Evolutionary conservation across 2,797 vertebrate genomes (phyloP).

Genomic region (Sebastes matsubarae): DNA sequence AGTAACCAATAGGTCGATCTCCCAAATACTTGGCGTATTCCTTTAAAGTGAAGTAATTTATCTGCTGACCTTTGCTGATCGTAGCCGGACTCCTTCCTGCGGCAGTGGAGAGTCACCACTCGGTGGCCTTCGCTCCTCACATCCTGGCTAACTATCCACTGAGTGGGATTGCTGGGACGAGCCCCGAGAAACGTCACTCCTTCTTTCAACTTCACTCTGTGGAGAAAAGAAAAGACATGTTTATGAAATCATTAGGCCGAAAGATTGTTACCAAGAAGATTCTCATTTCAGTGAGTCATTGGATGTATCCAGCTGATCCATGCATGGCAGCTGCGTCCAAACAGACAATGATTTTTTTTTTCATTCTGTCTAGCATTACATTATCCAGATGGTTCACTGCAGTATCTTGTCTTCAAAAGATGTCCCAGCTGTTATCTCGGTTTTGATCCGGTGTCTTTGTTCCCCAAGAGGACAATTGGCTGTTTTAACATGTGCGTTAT

Average conservation of each 20-base stretch:
- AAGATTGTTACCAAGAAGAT: background rate
- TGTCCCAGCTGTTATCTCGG: conserved; percentile 50
- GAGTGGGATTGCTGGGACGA: conserved; percentile 87
- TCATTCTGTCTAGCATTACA: conserved; percentile 27
- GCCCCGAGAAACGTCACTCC: conserved; percentile 90
- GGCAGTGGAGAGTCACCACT: conserved; percentile 89
- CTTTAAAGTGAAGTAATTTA: background rate
- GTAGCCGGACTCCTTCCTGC: conserved; percentile 83
- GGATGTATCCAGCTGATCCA: conserved; percentile 33
- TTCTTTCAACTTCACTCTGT: conserved; percentile 96
- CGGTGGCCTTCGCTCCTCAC: conserved; percentile 89
- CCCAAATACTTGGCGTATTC: background rate
- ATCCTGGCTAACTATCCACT: conserved; percentile 93
- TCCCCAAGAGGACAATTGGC: conserved; percentile 20
- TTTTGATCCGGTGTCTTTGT: conserved; percentile 35
- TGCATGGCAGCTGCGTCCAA: conserved; percentile 30
- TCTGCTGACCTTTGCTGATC: conserved; percentile 86
- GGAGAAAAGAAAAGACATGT: conserved; percentile 8
- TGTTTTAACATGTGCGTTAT: conserved; percentile 22
- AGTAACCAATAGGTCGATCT: background rate
- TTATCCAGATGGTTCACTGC: conserved; percentile 54
- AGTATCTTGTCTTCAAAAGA: conserved; percentile 41
- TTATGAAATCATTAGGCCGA: background rate
- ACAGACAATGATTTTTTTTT: conserved; percentile 16
- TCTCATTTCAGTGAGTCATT: conserved; percentile 21